Conservation (phyloP, 2,113 vertebrate species). For the Percopsis transmontana region DNA sequence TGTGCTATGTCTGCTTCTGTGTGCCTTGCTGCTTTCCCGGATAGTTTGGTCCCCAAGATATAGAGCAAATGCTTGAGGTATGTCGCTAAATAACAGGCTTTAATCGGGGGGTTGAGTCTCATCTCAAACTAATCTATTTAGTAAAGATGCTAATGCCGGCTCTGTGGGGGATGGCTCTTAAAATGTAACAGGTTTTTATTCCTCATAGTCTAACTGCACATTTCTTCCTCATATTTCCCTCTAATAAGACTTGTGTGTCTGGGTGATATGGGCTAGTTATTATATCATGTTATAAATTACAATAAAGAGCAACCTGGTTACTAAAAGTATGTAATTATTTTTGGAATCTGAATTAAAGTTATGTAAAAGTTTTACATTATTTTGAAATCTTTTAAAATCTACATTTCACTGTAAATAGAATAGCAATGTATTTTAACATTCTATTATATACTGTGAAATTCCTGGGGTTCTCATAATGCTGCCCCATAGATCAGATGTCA, state of each 20-base stretch:
- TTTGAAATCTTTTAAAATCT: too few species aligned
- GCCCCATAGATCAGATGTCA: background rate
- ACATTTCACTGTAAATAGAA: too few species aligned
- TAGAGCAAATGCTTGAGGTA: slow-evolving; percentile 82
- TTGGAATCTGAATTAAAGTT: too few species aligned
- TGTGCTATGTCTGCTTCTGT: slow-evolving; percentile 69
- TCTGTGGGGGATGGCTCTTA: background rate
- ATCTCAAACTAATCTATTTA: slow-evolving; percentile 20
- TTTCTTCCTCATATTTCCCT: slow-evolving; percentile 8
- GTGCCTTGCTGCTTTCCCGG: slow-evolving; percentile 73
- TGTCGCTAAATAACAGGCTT: slow-evolving; percentile 49
- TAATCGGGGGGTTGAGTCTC: slow-evolving; percentile 7
- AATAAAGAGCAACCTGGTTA: too few species aligned
- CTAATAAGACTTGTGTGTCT: background rate
- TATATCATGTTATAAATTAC: too few species aligned
- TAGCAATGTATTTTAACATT: too few species aligned
- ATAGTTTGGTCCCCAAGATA: slow-evolving; percentile 80
- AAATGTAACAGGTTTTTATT: background rate
- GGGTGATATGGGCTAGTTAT: too few species aligned
- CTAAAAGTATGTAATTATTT: too few species aligned
- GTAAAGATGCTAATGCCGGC: background rate
- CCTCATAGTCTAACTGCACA: background rate
- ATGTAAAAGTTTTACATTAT: too few species aligned
- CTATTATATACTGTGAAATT: background rate
- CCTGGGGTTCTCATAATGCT: background rate